phyloP scores from a whole-genome alignment of 1,140 invertebrate species.

The Periplaneta americana region DNA sequence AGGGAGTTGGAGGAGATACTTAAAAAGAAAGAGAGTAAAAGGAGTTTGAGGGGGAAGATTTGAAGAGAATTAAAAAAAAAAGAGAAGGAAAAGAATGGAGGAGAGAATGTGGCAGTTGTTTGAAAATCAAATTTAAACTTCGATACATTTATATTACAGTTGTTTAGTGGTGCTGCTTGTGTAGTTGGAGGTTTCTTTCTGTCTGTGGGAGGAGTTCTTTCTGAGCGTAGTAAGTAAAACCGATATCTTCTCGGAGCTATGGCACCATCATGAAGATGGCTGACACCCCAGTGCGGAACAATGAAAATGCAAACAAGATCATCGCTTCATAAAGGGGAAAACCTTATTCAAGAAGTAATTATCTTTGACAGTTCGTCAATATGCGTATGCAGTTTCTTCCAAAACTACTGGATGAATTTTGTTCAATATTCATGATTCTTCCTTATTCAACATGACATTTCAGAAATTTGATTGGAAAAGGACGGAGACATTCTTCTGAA shows the following conservation, averaged over 20 bases:
- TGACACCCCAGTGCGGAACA: neutral
- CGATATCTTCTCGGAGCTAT: neutral
- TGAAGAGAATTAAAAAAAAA: slow-evolving; percentile 1
- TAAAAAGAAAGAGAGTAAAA: neutral
- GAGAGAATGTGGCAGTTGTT: neutral
- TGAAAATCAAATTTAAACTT: slow-evolving; percentile 14
- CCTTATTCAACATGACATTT: too few species aligned
- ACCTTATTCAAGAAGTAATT: too few species aligned
- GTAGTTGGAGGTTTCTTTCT: neutral
- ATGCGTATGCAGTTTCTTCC: too few species aligned
- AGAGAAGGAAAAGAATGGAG: neutral
- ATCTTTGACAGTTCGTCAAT: too few species aligned
- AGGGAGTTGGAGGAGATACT: neutral
- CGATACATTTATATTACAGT: slow-evolving; percentile 12
- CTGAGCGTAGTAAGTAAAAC: neutral
- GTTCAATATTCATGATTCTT: too few species aligned
- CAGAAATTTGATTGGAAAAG: too few species aligned
- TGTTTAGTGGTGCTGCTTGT: neutral
- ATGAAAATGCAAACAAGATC: neutral
- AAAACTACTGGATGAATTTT: too few species aligned
- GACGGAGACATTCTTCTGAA: too few species aligned
- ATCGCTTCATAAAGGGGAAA: too few species aligned
- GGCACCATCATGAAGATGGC: neutral
- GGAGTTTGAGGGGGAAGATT: neutral
- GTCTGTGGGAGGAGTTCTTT: neutral